Conservation (phyloP, 2,797 vertebrate species). For the Heterohyrax brucei region DNA sequence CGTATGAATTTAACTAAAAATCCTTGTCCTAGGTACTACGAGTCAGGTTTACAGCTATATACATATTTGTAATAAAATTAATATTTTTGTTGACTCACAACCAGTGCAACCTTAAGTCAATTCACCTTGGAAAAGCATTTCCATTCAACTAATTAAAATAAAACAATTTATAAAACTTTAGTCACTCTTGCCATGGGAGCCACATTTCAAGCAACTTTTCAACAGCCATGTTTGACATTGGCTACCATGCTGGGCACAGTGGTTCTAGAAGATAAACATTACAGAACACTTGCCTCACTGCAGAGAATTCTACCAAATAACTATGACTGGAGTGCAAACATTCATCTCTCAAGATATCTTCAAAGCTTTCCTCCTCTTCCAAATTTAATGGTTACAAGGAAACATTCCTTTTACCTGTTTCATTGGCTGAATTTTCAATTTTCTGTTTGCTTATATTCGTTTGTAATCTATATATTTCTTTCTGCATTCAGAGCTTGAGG, state of each 20-base stretch:
- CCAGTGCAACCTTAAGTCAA: neutral
- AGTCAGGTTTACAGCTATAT: neutral
- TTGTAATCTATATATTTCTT: neutral
- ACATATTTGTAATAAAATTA: too few species aligned
- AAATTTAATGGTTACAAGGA: neutral
- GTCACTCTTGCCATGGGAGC: neutral
- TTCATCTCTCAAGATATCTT: neutral
- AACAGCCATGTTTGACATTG: neutral
- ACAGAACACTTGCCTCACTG: neutral
- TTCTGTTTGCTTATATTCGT: neutral
- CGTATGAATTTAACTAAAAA: neutral
- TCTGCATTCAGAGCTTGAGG: neutral
- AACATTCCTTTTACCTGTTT: neutral
- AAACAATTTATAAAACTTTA: conserved; percentile 21
- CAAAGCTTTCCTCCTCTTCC: neutral
- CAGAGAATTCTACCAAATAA: neutral
- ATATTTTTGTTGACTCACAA: too few species aligned
- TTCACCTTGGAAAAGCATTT: neutral
- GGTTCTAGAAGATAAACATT: neutral
- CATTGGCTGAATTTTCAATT: neutral
- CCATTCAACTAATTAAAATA: neutral
- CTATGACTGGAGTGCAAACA: neutral
- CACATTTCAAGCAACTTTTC: neutral
- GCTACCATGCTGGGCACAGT: neutral
- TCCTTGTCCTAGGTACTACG: neutral